Percentiles rank a stretch among this genome's conserved stretches.
Conservation (phyloP, 2,797 vertebrate genomes). For the Pangasius macronema region DNA sequence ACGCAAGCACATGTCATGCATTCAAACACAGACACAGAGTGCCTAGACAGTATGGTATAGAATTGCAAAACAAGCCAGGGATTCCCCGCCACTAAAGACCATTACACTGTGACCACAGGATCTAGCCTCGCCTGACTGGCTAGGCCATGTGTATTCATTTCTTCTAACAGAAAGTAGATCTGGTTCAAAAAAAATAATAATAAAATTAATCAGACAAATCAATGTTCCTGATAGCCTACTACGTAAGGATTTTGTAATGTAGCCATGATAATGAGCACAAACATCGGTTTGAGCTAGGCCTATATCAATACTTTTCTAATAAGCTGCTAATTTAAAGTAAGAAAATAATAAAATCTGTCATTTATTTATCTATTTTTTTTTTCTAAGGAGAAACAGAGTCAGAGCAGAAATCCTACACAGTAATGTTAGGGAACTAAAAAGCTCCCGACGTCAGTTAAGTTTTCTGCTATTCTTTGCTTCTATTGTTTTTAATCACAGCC, state of each 20-base stretch:
- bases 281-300: not conserved
- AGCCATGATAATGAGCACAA: not conserved
- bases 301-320: not conserved
- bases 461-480: not conserved
- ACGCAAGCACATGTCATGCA: constrained; percentile 6
- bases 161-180: not conserved
- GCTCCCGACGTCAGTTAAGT: not conserved
- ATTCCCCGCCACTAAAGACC: not conserved
- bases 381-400: not conserved
- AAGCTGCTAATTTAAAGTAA: not conserved
- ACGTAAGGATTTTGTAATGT: not conserved
- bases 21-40: constrained; percentile 12
- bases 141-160: not conserved
- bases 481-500: not conserved
- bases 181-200: not conserved
- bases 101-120: not conserved
- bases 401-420: not conserved
- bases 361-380: not conserved
- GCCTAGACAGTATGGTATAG: constrained; percentile 4
- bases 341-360: too few relatives aligned
- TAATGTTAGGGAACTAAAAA: not conserved
- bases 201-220: not conserved
- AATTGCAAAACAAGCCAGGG: constrained; percentile 24
- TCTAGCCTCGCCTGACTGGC: not conserved
- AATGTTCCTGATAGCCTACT: not conserved